Evolutionary conservation across 1,140 invertebrate genomes (phyloP), one percentile per base, ranked within the genome.

Genomic region (Papilio aristodemus): DNA sequence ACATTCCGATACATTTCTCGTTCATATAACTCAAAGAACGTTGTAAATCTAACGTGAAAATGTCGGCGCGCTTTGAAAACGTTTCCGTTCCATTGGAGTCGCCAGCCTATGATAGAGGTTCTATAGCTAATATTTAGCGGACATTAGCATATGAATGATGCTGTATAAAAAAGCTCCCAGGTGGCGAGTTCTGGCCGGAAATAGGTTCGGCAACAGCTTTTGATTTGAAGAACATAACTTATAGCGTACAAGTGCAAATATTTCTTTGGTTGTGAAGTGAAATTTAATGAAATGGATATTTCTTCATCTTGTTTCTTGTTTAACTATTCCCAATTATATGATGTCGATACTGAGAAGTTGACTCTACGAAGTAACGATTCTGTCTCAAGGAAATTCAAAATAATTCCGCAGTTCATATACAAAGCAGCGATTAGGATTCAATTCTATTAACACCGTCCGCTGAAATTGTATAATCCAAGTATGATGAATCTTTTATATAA

Each of bases 141-240:
- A 75, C 76, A 88, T 88, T 88, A 86, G 72, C 86, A 88, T 88
- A 85, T 88, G 86, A 88, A 88, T 87, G 86, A 82, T 80, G 74
- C 72, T 68, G 68, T 41, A 71, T 83, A 81, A 85, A 85, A 84
- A 85, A 80, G 75, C 66, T 79, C 79, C 74, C 82, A 86, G 82
- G 83, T 86, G 79, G 81, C 75, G 71, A 67, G 73, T 74, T 74
- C 78, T 72, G 69, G 60, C 69, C 79, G 84, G 86, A 88, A 84
- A 84, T 86, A 83, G 77, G 79, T 79, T 80, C 71, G 73, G 59
- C 67, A 54, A 60, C 14, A 5, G 37, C 32, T 60, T 73, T 74
- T 72, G 68, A 71, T 72, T 58, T 71, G 59, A 66, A 67, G 63
- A 69, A 70, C 38, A 64, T 54, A 71, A 68, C 57, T 7, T 59